Evolutionary conservation across 1,140 invertebrate genomes (phyloP).

Genomic region (Drosophila parabipectinata): DNA sequence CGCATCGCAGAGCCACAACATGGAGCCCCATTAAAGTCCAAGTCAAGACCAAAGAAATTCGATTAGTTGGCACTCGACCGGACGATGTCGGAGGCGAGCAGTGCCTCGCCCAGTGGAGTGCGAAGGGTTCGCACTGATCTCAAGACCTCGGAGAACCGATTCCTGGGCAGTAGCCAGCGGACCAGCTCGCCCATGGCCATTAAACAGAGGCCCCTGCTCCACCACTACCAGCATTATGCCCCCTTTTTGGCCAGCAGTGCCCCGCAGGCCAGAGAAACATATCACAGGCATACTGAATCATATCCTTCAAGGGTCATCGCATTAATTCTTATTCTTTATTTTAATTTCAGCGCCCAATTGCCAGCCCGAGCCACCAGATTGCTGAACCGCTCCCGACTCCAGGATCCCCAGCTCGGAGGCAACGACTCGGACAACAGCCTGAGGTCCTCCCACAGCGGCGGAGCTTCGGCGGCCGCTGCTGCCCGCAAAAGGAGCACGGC

Average conservation of each 20-base stretch:
- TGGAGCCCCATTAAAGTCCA: conserved; percentile 5
- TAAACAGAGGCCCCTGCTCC: conserved; percentile 38
- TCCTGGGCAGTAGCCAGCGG: conserved; percentile 45
- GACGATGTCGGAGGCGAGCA: conserved; percentile 22
- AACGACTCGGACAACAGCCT: conserved; percentile 76
- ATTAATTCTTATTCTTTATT: neutral
- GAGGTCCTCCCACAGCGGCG: conserved; percentile 66
- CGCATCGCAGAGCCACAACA: conserved; percentile 18
- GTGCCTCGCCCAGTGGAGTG: conserved; percentile 84
- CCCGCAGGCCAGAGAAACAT: conserved; percentile 62
- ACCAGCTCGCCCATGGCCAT: conserved; percentile 64
- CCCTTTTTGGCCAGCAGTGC: conserved; percentile 65
- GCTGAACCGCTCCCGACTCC: conserved; percentile 79
- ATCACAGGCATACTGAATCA: conserved; percentile 54
- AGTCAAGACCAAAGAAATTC: conserved; percentile 30
- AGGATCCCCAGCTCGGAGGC: conserved; percentile 67
- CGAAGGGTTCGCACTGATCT: conserved; percentile 83
- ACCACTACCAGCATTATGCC: conserved; percentile 29
- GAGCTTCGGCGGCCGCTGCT: conserved; percentile 43
- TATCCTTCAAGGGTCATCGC: neutral
- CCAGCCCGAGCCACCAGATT: conserved; percentile 81
- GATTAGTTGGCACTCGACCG: conserved; percentile 29
- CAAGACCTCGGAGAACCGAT: conserved; percentile 79
- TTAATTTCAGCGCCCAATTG: conserved; percentile 72
- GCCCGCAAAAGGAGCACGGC: conserved; percentile 58